These are phyloP conservation scores for Taeniopygia guttata DNA, from an alignment of 2,797 vertebrate genomes.

Conservation along the genomic window DNA sequence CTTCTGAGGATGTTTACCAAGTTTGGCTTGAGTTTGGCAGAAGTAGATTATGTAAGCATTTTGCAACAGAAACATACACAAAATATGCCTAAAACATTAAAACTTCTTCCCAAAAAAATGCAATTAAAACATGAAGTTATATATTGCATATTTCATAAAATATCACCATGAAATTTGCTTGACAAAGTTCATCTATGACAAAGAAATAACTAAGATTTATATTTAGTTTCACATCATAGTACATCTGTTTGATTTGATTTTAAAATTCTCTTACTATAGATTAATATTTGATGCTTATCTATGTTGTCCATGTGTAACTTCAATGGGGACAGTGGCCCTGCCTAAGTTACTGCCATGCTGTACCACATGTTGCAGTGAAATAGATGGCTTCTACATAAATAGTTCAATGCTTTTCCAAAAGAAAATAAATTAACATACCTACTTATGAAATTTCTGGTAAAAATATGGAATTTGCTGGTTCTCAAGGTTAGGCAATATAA, in stretches of 20 bases:
- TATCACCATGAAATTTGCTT: not conserved
- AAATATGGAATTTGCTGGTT: not conserved
- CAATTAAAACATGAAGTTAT: not conserved
- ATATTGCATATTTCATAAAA: not conserved
- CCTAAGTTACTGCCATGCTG: not conserved
- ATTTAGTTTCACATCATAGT: not conserved
- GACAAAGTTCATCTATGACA: not conserved
- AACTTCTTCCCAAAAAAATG: not conserved
- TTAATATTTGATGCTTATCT: not conserved
- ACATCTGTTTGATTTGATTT: not conserved
- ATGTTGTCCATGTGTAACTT: not conserved
- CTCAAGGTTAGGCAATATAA: not conserved
- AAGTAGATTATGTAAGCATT: not conserved
- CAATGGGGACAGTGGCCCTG: not conserved
- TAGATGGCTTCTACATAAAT: not conserved
- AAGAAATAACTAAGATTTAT: not conserved
- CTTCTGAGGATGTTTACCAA: conserved; percentile 34
- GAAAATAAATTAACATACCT: not conserved
- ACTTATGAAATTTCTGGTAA: not conserved
- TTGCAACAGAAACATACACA: not conserved
- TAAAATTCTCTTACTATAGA: not conserved
- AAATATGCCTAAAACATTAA: not conserved
- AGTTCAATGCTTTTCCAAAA: not conserved
- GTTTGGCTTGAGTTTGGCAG: not conserved
- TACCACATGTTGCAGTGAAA: not conserved